Evolutionary conservation across 1,140 invertebrate species (phyloP).

Genomic region (Lineus longissimus): DNA sequence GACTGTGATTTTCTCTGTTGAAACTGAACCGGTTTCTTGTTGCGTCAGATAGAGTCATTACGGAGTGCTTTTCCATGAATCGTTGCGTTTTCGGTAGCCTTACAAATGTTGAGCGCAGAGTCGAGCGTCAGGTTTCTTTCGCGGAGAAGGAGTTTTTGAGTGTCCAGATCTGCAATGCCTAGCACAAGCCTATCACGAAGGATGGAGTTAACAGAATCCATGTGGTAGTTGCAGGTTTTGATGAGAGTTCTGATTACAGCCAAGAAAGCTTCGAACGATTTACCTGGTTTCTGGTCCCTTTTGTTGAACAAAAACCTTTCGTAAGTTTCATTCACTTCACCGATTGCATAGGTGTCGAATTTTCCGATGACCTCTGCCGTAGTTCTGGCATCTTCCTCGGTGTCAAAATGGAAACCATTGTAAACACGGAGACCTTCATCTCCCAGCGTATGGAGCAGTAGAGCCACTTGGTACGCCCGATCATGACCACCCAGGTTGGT

Average conservation of each 20-base stretch:
- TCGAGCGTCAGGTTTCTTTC: not conserved
- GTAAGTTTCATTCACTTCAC: slow-evolving; percentile 2
- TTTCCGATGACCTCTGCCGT: not conserved
- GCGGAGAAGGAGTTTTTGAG: not conserved
- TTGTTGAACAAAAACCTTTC: not conserved
- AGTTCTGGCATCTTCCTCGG: not conserved
- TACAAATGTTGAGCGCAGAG: not conserved
- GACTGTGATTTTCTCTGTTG: too few relatives aligned
- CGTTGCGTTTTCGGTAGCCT: not conserved
- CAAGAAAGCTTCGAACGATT: not conserved
- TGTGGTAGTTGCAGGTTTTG: slow-evolving; percentile 5
- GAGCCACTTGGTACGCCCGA: not conserved
- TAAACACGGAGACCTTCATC: not conserved
- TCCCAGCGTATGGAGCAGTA: not conserved
- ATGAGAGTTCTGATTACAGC: not conserved
- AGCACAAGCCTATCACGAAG: not conserved
- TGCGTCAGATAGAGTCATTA: not conserved
- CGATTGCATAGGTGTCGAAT: not conserved
- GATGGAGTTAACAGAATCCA: not conserved
- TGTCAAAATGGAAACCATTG: not conserved
- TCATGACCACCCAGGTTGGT: not conserved
- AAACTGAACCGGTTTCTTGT: too few relatives aligned
- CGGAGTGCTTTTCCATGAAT: not conserved
- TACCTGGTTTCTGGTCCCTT: not conserved
- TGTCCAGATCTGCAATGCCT: not conserved